Evolutionary conservation across 1,140 invertebrate species (phyloP), one percentile per base, ranked within the genome.

Genomic region (Eupeodes corollae): DNA sequence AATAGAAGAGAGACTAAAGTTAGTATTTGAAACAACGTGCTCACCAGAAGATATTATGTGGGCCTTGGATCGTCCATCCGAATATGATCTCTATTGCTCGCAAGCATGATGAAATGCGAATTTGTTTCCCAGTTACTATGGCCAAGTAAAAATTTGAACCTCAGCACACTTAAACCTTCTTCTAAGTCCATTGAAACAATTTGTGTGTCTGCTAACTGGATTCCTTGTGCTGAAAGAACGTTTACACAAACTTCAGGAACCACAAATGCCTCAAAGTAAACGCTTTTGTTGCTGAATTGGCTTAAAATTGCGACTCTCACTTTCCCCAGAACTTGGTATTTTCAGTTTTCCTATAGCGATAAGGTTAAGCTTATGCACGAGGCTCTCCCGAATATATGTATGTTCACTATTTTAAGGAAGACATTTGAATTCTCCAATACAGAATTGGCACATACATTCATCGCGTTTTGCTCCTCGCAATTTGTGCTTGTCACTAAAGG

Each of bases 41-140:
- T 10, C 37, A 12, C 10, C 34, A 12, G 13, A 26, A 14, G 12
- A 13, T n/a, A n/a, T n/a, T n/a, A 34, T 34, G 18, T 10, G 11
- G 19, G 15, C 32, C 44, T 21, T 46, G 44, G 11, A 46, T 16
- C 14, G 44, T 46, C 44, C 44, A 46, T 21, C 44, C 35, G 33
- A 46, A 46, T 26, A 46, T n/a, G 6, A 34, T 37, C 33, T 46
- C 32, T 10, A 38, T 34, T n/a, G 35, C 33, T 10, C 14, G 18
- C 21, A 37, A 35, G n/a, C 18, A 32, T 6, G 31, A 5, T 6
- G 43, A n/a, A 33, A 44, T 33, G 6, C 12, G 33, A 18, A 26
- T 14, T 14, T 12, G 10, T 15, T 46, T 15, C 1, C 13, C 10
- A 15, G 32, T 18, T 13, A 32, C 33, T 21, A 46, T 21, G 30